Evolutionary conservation across 2,113 vertebrate genomes (phyloP).

Genomic region (Ptyas mucosa): DNA sequence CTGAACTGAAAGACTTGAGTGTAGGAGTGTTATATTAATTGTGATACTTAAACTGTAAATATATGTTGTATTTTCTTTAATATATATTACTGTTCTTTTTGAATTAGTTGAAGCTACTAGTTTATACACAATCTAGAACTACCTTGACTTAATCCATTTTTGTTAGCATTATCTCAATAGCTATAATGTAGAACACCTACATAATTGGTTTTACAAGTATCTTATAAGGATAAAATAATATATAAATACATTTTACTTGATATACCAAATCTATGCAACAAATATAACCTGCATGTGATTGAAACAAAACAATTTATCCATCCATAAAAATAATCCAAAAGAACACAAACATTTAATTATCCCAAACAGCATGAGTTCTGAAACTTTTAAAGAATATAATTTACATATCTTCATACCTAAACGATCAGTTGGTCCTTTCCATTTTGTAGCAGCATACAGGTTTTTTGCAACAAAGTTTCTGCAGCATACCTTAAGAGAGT

Average conservation of each 20-base stretch:
- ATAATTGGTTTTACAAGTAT: neutral
- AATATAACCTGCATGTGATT: neutral
- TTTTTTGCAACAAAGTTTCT: conserved; percentile 78
- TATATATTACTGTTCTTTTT: neutral
- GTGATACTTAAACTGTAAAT: neutral
- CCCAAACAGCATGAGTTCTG: neutral
- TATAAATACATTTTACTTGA: neutral
- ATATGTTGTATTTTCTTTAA: neutral
- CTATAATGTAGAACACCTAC: neutral
- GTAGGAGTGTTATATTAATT: neutral
- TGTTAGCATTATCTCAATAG: neutral
- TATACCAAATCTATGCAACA: neutral
- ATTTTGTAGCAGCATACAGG: conserved; percentile 48
- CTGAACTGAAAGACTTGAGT: neutral
- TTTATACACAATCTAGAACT: neutral
- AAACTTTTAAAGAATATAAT: neutral
- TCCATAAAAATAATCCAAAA: neutral
- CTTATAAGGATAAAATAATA: neutral
- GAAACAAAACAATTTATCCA: neutral
- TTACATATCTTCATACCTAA: conserved; percentile 63
- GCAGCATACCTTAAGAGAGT: conserved; percentile 80
- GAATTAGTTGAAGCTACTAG: neutral
- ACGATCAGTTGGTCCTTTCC: neutral
- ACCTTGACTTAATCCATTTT: neutral
- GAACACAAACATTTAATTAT: neutral